Evolutionary conservation across 2,888 invertebrate genomes (phyloP), one percentile per base, ranked within the genome.

Genomic region (Acheta domesticus): DNA sequence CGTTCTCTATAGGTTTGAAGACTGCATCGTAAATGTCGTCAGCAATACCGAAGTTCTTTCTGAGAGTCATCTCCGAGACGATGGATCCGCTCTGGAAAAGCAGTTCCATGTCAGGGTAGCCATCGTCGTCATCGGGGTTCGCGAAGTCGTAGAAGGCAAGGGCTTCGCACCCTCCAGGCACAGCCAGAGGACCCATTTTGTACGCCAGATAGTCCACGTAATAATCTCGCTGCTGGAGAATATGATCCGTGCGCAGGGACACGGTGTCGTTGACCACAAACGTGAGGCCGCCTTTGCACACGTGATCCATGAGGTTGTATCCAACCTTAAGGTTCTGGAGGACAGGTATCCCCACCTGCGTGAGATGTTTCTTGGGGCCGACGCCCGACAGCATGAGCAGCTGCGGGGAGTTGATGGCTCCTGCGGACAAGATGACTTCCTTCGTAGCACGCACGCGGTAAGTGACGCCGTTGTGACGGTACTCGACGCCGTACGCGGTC

Each of bases 371-470:
- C 81, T 86, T 88, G 0, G 92, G 92, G 1, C 93, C 93, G 12
- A 95, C 89, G 5, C 95, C 96, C 3, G 94, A 94, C 20, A 95
- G 86, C 92, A 95, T 92, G 21, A 96, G 87, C 11, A 96, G 85
- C 85, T 95, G 93, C 0, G 95, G 94, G 11, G 93, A 90, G 86
- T 93, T 93, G 50, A 95, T 90, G 5, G 94, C 91, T 11, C 94
- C 95, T 0, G 93, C 93, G 74, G 92, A 91, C 73, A 95, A 82
- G 80, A 96, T 93, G 0, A 95, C 91, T 86, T 94, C 94, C 84
- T 91, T 93, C 75, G 87, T 89, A 2, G 92, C 93, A 83, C 88
- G 86, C 76, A 91, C 90, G 82, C 88, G 88, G 82, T 88, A 88
- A 82, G 87, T 87, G 21, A 80, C 76, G 1, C 23, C 74, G 8